Conservation (phyloP, 2,888 invertebrate genomes). For the Catocala nupta region DNA sequence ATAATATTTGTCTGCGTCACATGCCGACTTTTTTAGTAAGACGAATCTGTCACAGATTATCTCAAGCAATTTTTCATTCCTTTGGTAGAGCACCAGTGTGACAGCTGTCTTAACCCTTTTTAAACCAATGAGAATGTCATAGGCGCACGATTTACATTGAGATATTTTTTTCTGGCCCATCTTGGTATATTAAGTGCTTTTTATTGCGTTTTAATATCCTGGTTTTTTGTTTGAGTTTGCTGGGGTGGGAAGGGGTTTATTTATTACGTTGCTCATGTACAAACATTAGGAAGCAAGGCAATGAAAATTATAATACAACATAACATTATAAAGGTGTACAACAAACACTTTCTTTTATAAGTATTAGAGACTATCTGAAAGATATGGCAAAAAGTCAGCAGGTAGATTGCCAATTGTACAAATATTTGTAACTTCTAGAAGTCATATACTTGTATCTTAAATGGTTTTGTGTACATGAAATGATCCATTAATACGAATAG, state of each 20-base stretch:
- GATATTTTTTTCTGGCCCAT: conserved; percentile 62
- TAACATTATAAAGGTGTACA: no score
- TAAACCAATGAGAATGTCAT: conserved; percentile 84
- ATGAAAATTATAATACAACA: no score
- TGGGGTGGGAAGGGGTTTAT: conserved; percentile 28
- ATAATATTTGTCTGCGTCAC: conserved; percentile 85
- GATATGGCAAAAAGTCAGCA: no score
- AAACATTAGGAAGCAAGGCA: background rate
- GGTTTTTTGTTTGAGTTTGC: conserved; percentile 41
- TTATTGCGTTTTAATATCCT: conserved; percentile 72
- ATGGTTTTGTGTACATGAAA: no score
- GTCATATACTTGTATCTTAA: no score
- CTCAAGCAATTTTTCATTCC: conserved; percentile 81
- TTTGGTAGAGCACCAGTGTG: conserved; percentile 81
- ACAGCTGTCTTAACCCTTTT: conserved; percentile 87
- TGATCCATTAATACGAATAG: no score
- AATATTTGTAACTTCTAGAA: no score
- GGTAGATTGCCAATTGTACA: no score
- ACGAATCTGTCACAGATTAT: conserved; percentile 86
- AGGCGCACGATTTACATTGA: conserved; percentile 79
- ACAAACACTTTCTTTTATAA: no score
- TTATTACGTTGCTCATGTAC: conserved; percentile 28
- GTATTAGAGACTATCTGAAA: no score
- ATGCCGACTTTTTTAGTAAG: conserved; percentile 83
- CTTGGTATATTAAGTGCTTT: conserved; percentile 67